Evolutionary conservation across 37 sponge, comb jelly and placozoan species (phyloP), one percentile per base, ranked within the genome.

Genomic region (Theonella swinhoei): DNA sequence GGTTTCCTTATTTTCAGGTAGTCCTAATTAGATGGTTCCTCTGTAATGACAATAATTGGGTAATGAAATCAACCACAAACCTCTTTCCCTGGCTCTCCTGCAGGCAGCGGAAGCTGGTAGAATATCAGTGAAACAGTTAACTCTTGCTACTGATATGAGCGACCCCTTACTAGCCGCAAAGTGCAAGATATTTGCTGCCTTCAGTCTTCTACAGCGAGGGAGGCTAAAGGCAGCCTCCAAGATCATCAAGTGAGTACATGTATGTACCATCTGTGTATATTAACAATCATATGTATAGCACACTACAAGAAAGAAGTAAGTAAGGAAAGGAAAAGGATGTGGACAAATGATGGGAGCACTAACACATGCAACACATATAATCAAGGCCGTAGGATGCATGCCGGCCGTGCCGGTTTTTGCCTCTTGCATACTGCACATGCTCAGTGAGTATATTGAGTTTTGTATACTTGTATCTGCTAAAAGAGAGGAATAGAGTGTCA

Each of bases 61-160:
- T n/a, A n/a, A n/a, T n/a, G n/a, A n/a, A n/a, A n/a, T n/a, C n/a
- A n/a, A n/a, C n/a, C n/a, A n/a, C n/a, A n/a, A n/a, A n/a, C n/a
- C n/a, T n/a, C n/a, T n/a, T n/a, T n/a, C n/a, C n/a, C n/a, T n/a
- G n/a, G n/a, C n/a, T n/a, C n/a, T n/a, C n/a, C 39, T 28, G 22
- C 65, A 94, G 94, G 91, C 94, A 0, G 64, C 72, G 17, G n/a
- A 58, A 42, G 94, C 94, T 77, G 94, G 94, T 0, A 32, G 36
- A 23, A 61, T 94, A 14, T 94, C 94, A 8, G 31, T 33, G 5
- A 47, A 68, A 29, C 94, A 94, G 86, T 42, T 91, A 77, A 74
- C 62, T 2, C 71, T 94, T 24, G 92, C 94, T 40, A 39, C 37
- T 20, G 73, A 37, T 34, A 74, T 91, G 80, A 82, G 89, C 7